Evolutionary conservation across 2,888 invertebrate species (phyloP).

Genomic region (Leptinotarsa rubiginosa): DNA sequence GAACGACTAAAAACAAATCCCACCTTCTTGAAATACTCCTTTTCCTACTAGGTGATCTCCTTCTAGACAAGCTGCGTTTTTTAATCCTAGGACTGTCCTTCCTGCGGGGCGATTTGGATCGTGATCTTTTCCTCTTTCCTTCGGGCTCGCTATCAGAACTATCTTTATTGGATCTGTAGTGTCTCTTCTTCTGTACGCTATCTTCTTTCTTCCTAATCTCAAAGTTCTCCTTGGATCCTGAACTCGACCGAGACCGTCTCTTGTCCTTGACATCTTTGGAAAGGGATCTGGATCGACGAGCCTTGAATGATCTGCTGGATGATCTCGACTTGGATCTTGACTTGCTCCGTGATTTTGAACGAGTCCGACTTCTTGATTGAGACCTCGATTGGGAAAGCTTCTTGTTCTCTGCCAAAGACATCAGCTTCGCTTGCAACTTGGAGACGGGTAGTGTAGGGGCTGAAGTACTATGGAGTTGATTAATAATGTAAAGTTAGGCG

Average conservation of each 20-base stretch:
- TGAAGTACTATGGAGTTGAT: slow-evolving; percentile 60
- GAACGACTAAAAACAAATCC: slow-evolving; percentile 36
- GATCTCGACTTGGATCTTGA: slow-evolving; percentile 56
- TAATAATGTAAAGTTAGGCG: slow-evolving; percentile 18
- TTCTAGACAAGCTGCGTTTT: slow-evolving; percentile 64
- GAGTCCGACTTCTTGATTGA: slow-evolving; percentile 59
- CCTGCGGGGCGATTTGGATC: slow-evolving; percentile 57
- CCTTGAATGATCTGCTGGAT: slow-evolving; percentile 51
- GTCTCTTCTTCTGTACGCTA: slow-evolving; percentile 87
- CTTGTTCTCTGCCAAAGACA: slow-evolving; percentile 72
- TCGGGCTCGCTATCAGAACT: slow-evolving; percentile 65
- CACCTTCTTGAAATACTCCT: slow-evolving; percentile 63
- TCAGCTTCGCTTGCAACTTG: slow-evolving; percentile 73
- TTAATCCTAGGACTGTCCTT: slow-evolving; percentile 67
- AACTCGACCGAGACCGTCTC: slow-evolving; percentile 52
- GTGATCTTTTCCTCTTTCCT: slow-evolving; percentile 62
- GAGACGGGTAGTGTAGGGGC: slow-evolving; percentile 68
- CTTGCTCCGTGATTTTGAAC: slow-evolving; percentile 56
- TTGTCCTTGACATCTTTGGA: slow-evolving; percentile 54
- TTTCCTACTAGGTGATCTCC: slow-evolving; percentile 60
- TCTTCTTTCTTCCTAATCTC: slow-evolving; percentile 82
- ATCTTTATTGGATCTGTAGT: slow-evolving; percentile 86
- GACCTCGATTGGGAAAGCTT: slow-evolving; percentile 60
- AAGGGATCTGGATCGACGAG: slow-evolving; percentile 53
- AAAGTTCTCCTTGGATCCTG: slow-evolving; percentile 69